Conservation (phyloP, 2,113 vertebrate species). For the Macrotus californicus region DNA sequence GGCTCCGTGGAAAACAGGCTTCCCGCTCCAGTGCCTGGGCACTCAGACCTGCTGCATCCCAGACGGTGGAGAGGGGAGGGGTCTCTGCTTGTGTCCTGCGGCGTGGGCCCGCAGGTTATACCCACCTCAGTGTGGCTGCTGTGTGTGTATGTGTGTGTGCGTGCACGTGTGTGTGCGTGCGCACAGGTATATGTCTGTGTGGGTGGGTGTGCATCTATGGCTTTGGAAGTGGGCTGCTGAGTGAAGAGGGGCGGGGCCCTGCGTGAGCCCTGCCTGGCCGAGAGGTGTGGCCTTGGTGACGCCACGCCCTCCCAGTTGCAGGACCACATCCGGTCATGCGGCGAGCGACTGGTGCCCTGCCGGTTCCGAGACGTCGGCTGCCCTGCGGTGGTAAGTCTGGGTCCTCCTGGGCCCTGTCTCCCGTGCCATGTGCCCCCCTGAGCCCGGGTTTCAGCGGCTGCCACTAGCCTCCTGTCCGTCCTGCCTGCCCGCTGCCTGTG, state of each 20-base stretch:
- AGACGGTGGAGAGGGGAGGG: fast-evolving
- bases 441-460: fast-evolving
- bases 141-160: fast-evolving
- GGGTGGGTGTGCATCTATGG: background rate
- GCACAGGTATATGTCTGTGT: background rate
- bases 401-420: background rate
- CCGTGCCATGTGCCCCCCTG: background rate
- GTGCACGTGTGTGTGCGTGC: fast-evolving
- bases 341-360: constrained; percentile 85
- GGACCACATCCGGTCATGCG: constrained; percentile 85
- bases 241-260: fast-evolving
- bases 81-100: fast-evolving
- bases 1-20: background rate
- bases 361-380: constrained; percentile 88
- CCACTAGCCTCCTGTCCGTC: fast-evolving
- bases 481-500: background rate
- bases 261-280: fast-evolving
- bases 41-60: fast-evolving
- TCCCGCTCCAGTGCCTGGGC: background rate
- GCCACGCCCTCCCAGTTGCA: constrained; percentile 78
- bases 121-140: background rate
- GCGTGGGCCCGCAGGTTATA: background rate
- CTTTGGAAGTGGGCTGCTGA: fast-evolving
- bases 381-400: constrained; percentile 77
- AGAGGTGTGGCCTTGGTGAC: fast-evolving